Conservation (phyloP, 2,797 vertebrate genomes). For the Myotis vivesi region DNA sequence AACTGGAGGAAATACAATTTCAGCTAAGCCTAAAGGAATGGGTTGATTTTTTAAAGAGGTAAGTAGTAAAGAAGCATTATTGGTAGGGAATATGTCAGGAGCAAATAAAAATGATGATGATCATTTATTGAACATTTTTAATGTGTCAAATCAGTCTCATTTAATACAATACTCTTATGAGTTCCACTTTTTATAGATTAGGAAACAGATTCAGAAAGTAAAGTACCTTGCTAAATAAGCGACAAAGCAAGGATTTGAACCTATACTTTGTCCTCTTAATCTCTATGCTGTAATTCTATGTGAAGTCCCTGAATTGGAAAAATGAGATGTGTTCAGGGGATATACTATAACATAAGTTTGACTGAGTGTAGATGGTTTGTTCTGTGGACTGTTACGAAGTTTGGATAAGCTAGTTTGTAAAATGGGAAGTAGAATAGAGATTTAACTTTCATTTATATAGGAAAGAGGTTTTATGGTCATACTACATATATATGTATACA, state of each 20-base stretch:
- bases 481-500: not conserved
- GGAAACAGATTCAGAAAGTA: not conserved
- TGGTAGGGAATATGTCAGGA: not conserved
- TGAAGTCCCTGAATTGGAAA: not conserved
- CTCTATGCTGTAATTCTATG: not conserved
- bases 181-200: not conserved
- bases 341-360: not conserved
- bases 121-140: not conserved
- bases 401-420: conserved; percentile 14
- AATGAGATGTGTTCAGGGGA: not conserved
- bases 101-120: conserved; percentile 10
- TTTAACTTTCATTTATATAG: not conserved
- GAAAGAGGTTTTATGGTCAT: not conserved
- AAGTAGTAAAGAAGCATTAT: not conserved
- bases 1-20: conserved; percentile 16
- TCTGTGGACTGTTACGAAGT: not conserved
- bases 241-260: not conserved
- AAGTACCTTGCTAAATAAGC: not conserved
- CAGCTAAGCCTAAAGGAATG: not conserved
- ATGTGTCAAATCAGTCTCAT: not conserved
- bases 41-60: conserved; percentile 36
- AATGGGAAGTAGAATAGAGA: conserved; percentile 12
- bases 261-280: not conserved
- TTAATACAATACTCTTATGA: not conserved
- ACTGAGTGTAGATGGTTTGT: not conserved